These are phyloP conservation scores for Leptonema lineaticorne DNA, from an alignment of 1,140 invertebrate species.

Conservation along the genomic window DNA sequence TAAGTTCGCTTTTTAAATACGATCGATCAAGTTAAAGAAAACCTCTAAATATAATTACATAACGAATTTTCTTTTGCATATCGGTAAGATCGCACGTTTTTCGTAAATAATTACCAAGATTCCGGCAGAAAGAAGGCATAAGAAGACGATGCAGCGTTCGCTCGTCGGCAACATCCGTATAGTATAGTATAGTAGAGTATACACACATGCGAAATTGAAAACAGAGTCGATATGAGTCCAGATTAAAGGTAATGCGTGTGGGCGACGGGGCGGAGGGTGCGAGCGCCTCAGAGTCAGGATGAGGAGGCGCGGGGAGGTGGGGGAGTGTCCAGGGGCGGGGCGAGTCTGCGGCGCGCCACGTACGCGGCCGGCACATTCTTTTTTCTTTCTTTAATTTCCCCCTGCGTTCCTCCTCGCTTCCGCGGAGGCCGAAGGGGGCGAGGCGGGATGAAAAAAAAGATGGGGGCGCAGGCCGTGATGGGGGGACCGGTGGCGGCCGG, in stretches of 20 bases:
- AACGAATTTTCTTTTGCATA: too few relatives aligned
- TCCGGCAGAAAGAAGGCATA: background rate
- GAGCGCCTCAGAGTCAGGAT: background rate
- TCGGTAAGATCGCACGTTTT: too few relatives aligned
- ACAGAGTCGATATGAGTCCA: slow-evolving; percentile 19
- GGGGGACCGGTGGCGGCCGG: background rate
- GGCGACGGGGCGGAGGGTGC: background rate
- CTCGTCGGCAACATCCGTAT: background rate
- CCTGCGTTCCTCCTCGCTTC: slow-evolving; percentile 7
- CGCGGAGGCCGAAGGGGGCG: background rate
- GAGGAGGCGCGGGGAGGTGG: background rate
- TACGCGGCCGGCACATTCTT: slow-evolving; percentile 36
- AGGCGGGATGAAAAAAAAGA: too few relatives aligned
- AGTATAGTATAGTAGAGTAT: too few relatives aligned
- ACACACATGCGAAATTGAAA: slow-evolving; percentile 19
- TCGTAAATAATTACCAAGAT: too few relatives aligned
- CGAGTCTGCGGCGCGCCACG: slow-evolving; percentile 26
- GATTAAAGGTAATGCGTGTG: slow-evolving; percentile 18
- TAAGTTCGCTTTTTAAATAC: too few relatives aligned
- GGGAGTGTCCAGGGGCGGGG: background rate
- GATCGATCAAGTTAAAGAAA: too few relatives aligned
- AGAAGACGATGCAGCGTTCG: background rate
- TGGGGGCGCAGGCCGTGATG: background rate
- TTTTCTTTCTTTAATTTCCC: slow-evolving; percentile 41
- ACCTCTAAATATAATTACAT: too few relatives aligned